Base-by-base conservation (phyloP, 2,113 vertebrate species). In the Syngnathus scovelli region DNA sequence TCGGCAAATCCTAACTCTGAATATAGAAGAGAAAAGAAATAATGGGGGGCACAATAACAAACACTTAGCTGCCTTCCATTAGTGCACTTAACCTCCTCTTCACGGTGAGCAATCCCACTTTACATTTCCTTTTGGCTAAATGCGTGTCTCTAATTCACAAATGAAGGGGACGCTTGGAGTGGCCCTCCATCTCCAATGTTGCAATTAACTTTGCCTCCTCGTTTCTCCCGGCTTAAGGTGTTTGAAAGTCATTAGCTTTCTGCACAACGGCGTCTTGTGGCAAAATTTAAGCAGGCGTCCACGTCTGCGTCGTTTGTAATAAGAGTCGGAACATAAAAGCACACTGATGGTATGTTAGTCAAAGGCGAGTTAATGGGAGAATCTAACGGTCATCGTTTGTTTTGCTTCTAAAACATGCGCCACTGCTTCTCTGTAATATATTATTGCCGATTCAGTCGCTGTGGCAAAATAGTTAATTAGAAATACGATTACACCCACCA, bases 131-230 rank as follows among this genome's bases (percentile, higher is more conserved):
- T 58, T 79, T 83, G 85, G 86, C 83, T 85, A 88, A 89, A 88
- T 80, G 86, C 66, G 76, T 81, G 79, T 93, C 90, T 93, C 91
- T 94, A 93, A 94, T 94, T 94, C 95, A 94, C 93, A 93, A 94
- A 92, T 86, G 83, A 62, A 94, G 93, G 88, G 82, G 92, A 93
- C 92, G 92, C 93, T 95, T 94, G 92, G 90, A 90, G 93, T 94
- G 93, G 92, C 92, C 93, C 93, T 96, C 93, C 93, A 92, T 94
- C 93, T 92, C 86, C 41, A 95, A 93, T 92, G 93, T 93, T 93
- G 93, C 94, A 95, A 95, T 97, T 96, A 94, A 93, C 92, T 92
- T 94, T 87, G 79, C 94, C 80, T 82, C 73, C 80, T 80, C 93
- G 93, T 93, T 93, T 82, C 65, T 55, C 9, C 21, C 11, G 51